Evolutionary conservation across 2,797 vertebrate genomes (phyloP).

Genomic region (Alcedo quadribrachys): DNA sequence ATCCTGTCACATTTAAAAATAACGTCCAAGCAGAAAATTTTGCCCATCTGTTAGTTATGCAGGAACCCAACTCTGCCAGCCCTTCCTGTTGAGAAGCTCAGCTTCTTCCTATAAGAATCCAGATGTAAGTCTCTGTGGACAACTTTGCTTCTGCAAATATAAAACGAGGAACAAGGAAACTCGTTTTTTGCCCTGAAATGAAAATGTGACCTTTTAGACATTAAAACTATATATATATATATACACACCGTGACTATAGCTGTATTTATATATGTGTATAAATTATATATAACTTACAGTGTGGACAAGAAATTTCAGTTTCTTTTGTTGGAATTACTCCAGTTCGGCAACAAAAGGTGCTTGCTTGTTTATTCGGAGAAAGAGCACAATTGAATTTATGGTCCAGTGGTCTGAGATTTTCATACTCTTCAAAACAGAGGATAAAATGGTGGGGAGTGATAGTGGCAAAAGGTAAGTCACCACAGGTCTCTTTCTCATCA

Average conservation of each 20-base stretch:
- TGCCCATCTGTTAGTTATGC: background rate
- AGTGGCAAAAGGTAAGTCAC: background rate
- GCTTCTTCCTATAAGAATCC: background rate
- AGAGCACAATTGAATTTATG: background rate
- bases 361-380: background rate
- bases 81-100: background rate
- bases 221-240: background rate
- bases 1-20: slow-evolving; percentile 11
- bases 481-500: background rate
- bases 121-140: background rate
- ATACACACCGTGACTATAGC: too few relatives aligned
- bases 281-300: fast-evolving
- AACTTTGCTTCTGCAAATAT: background rate
- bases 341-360: background rate
- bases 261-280: background rate
- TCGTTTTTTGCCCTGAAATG: background rate
- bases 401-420: background rate
- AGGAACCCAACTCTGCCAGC: background rate
- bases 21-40: background rate
- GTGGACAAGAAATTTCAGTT: background rate
- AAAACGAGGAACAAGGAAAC: background rate
- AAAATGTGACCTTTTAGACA: background rate
- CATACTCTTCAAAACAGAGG: background rate
- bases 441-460: background rate
- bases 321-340: background rate